phyloP scores from a whole-genome alignment of 37 sponge, comb jelly and placozoan genomes.

The Chondrilla cf. caribensis region DNA sequence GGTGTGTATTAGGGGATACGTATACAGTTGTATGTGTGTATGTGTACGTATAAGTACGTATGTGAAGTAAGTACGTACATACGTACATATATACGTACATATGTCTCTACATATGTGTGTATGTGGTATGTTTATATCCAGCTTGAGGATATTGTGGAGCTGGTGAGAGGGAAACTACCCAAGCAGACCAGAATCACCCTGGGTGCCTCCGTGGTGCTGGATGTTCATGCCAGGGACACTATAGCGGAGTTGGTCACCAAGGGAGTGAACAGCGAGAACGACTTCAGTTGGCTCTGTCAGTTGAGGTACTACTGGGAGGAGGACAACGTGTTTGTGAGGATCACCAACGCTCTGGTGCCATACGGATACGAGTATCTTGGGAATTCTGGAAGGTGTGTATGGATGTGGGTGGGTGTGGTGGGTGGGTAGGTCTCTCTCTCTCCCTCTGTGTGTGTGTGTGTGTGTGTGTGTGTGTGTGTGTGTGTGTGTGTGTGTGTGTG shows the following conservation, averaged over 20 bases:
- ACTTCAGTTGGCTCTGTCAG: conserved; percentile 98
- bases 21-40: too few relatives aligned
- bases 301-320: conserved; percentile 98
- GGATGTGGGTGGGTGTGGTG: neutral
- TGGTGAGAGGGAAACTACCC: conserved; percentile 94
- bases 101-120: too few relatives aligned
- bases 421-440: neutral
- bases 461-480: neutral
- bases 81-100: too few relatives aligned
- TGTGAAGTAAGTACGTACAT: too few relatives aligned
- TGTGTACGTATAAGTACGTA: too few relatives aligned
- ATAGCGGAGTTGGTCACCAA: conserved; percentile 78
- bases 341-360: conserved; percentile 86
- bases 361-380: conserved; percentile 99
- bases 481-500: neutral
- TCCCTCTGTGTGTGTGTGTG: neutral
- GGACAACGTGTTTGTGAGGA: conserved; percentile 63
- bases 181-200: conserved; percentile 96
- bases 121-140: too few relatives aligned
- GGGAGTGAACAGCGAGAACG: conserved; percentile 84
- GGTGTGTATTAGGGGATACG: too few relatives aligned
- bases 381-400: conserved; percentile 80
- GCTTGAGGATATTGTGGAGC: conserved; percentile 85
- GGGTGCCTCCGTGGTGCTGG: conserved; percentile 93
- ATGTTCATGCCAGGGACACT: conserved; percentile 95